Conservation (phyloP, 2,888 invertebrate species). For the Apamea anceps region DNA sequence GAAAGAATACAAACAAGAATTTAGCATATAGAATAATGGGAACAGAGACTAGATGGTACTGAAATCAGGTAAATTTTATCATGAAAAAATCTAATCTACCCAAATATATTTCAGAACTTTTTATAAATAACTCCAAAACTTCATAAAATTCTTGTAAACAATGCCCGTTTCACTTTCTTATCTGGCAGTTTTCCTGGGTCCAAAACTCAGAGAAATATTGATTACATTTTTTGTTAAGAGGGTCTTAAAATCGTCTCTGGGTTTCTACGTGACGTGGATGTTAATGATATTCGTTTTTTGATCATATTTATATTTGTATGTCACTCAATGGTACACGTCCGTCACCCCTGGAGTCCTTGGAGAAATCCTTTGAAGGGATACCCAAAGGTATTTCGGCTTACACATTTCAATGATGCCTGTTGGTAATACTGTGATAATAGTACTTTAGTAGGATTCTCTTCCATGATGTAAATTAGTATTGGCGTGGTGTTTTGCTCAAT, state of each 20-base stretch:
- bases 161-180: conserved; percentile 41
- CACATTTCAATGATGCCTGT: conserved; percentile 15
- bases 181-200: conserved; percentile 33
- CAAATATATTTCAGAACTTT: conserved; percentile 26
- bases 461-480: background rate
- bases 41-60: background rate
- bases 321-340: conserved; percentile 14
- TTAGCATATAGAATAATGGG: background rate
- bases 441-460: background rate
- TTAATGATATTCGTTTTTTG: conserved; percentile 46
- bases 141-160: conserved; percentile 12
- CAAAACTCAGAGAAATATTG: conserved; percentile 28
- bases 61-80: background rate
- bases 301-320: conserved; percentile 32
- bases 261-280: conserved; percentile 69
- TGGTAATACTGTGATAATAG: background rate
- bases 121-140: conserved; percentile 30
- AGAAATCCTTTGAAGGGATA: conserved; percentile 12
- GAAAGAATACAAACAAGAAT: background rate
- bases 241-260: conserved; percentile 62
- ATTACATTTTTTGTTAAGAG: conserved; percentile 49
- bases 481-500: background rate
- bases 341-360: conserved; percentile 7
- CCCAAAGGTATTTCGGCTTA: conserved; percentile 5
- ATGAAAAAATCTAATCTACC: background rate